These are phyloP conservation scores for Popillia japonica DNA, from an alignment of 1,140 invertebrate species.

Conservation along the genomic window DNA sequence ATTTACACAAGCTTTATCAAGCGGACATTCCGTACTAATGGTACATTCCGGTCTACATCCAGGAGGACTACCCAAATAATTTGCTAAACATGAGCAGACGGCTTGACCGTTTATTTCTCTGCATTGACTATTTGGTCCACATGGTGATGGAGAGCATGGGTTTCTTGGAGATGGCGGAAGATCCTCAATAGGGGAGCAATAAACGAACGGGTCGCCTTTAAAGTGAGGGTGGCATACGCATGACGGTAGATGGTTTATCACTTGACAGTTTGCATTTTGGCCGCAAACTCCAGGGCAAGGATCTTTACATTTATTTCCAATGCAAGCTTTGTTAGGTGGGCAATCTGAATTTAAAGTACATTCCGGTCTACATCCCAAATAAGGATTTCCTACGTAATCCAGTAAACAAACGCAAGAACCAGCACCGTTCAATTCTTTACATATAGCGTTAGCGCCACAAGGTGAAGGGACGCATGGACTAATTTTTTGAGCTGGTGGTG, in stretches of 20 bases:
- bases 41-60: slow-evolving; percentile 67
- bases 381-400: slow-evolving; percentile 78
- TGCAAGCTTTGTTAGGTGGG: slow-evolving; percentile 68
- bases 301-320: slow-evolving; percentile 71
- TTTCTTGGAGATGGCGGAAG: slow-evolving; percentile 54
- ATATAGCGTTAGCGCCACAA: slow-evolving; percentile 75
- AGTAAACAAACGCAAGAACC: slow-evolving; percentile 74
- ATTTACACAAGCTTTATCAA: slow-evolving; percentile 72
- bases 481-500: slow-evolving; percentile 56
- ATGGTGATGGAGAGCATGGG: slow-evolving; percentile 67
- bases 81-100: slow-evolving; percentile 72
- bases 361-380: slow-evolving; percentile 75
- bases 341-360: slow-evolving; percentile 73
- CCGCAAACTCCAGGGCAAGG: slow-evolving; percentile 75
- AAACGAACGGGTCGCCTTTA: slow-evolving; percentile 72
- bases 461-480: slow-evolving; percentile 71
- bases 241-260: slow-evolving; percentile 68
- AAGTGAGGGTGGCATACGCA: slow-evolving; percentile 68
- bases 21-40: slow-evolving; percentile 70
- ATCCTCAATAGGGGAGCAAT: slow-evolving; percentile 58
- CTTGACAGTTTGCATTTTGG: slow-evolving; percentile 69
- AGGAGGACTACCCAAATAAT: slow-evolving; percentile 68
- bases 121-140: slow-evolving; percentile 72
- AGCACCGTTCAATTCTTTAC: slow-evolving; percentile 68
- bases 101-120: slow-evolving; percentile 69